phyloP scores from a whole-genome alignment of 2,888 invertebrate genomes.

The Troglohyphantes excavatus region DNA sequence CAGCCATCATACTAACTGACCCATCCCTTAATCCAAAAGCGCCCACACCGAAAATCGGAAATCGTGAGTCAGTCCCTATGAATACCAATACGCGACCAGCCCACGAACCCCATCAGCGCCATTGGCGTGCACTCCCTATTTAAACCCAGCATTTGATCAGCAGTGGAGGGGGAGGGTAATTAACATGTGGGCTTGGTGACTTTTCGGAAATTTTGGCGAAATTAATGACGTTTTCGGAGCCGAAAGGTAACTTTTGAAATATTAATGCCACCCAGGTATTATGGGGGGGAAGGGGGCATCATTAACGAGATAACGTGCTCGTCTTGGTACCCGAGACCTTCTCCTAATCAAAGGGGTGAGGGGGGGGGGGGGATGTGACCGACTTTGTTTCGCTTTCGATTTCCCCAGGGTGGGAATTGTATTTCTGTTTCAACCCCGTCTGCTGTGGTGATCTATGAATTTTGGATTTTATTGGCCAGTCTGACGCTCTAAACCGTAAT shows the following conservation, averaged over 20 bases:
- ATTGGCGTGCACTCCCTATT: slow-evolving; percentile 65
- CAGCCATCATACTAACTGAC: no score
- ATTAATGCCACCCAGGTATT: slow-evolving; percentile 67
- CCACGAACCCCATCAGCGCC: background rate
- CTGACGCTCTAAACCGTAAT: no score
- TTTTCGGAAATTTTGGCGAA: slow-evolving; percentile 67
- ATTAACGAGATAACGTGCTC: slow-evolving; percentile 70
- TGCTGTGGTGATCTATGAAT: slow-evolving; percentile 17
- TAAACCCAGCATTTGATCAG: slow-evolving; percentile 38
- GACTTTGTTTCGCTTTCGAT: slow-evolving; percentile 39
- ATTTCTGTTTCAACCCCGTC: background rate
- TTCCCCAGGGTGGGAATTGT: slow-evolving; percentile 43
- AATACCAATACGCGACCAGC: slow-evolving; percentile 26
- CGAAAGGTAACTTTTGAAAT: slow-evolving; percentile 72
- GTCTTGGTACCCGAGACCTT: slow-evolving; percentile 23
- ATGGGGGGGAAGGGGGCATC: slow-evolving; percentile 8
- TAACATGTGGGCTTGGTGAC: slow-evolving; percentile 75
- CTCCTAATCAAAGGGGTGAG: slow-evolving; percentile 49
- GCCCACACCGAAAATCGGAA: no score
- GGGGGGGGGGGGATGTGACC: background rate
- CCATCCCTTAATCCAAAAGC: no score
- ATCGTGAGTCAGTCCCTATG: slow-evolving; percentile 1
- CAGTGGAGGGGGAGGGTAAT: slow-evolving; percentile 49
- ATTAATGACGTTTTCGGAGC: slow-evolving; percentile 67
- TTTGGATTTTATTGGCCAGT: slow-evolving; percentile 16